These are phyloP conservation scores for Puffinus mauretanicus DNA, from an alignment of 2,113 vertebrate species.

Conservation along the genomic window DNA sequence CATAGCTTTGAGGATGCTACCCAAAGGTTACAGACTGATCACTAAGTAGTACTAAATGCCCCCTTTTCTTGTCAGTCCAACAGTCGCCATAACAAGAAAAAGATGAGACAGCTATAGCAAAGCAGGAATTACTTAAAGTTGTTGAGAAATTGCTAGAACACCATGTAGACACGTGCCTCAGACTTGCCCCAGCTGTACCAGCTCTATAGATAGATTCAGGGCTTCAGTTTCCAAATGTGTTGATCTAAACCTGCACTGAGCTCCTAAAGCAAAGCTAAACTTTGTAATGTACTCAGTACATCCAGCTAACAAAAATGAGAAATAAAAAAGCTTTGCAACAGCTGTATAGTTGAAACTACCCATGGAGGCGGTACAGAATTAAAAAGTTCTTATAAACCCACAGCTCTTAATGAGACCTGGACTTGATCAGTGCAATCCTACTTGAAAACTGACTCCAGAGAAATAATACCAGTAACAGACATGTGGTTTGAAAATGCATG, in stretches of 20 bases:
- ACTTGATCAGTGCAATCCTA: not conserved
- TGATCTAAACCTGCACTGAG: not conserved
- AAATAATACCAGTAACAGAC: not conserved
- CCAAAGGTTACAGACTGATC: not conserved
- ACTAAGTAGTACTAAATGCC: not conserved
- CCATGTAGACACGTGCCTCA: not conserved
- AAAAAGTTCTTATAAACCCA: conserved; percentile 15
- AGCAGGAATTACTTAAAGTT: not conserved
- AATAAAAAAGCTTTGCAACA: not conserved
- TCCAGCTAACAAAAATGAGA: not conserved
- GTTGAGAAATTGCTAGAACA: not conserved
- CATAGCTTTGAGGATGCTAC: not conserved
- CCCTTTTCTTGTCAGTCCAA: not conserved
- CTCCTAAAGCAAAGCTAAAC: not conserved
- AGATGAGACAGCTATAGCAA: not conserved
- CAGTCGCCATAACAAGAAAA: not conserved
- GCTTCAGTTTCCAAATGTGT: not conserved
- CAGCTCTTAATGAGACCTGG: conserved; percentile 3
- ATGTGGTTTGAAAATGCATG: conserved; percentile 3
- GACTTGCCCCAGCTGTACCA: not conserved
- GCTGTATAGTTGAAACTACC: not conserved
- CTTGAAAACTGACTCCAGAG: conserved; percentile 8
- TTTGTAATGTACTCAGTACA: not conserved
- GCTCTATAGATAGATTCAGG: not conserved
- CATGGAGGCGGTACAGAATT: not conserved